Conservation (phyloP, 2,797 vertebrate species). For the Onychomys arenicola region DNA sequence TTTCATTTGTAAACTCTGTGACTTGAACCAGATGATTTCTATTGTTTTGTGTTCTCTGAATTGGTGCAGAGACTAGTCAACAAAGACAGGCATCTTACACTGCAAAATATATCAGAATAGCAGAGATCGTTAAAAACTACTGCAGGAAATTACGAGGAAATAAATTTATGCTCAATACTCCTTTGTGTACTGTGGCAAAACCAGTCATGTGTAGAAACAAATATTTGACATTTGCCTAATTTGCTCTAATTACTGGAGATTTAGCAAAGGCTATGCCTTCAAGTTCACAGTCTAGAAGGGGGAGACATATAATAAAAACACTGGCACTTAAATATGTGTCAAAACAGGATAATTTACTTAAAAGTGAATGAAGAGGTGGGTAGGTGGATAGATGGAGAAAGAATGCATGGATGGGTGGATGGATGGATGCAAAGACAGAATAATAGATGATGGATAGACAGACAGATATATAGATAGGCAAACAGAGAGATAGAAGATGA, state of each 20-base stretch:
- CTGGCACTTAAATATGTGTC: neutral
- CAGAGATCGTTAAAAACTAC: slow-evolving; percentile 39
- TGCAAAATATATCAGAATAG: slow-evolving; percentile 31
- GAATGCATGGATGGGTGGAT: neutral
- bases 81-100: neutral
- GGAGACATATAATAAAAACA: neutral
- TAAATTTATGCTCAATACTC: neutral
- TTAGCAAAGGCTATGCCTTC: neutral
- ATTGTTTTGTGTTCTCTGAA: slow-evolving; percentile 26
- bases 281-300: slow-evolving; percentile 34
- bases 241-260: neutral
- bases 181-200: neutral
- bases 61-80: neutral
- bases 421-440: neutral
- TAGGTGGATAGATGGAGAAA: too few relatives aligned
- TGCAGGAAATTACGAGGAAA: neutral
- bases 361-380: neutral
- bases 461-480: neutral
- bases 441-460: neutral
- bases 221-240: neutral
- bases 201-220: neutral
- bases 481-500: too few relatives aligned
- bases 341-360: slow-evolving; percentile 2
- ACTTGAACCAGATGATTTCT: neutral
- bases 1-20: slow-evolving; percentile 48